Evolutionary conservation across 2,797 vertebrate species (phyloP).

Genomic region (Setipinna tenuifilis): DNA sequence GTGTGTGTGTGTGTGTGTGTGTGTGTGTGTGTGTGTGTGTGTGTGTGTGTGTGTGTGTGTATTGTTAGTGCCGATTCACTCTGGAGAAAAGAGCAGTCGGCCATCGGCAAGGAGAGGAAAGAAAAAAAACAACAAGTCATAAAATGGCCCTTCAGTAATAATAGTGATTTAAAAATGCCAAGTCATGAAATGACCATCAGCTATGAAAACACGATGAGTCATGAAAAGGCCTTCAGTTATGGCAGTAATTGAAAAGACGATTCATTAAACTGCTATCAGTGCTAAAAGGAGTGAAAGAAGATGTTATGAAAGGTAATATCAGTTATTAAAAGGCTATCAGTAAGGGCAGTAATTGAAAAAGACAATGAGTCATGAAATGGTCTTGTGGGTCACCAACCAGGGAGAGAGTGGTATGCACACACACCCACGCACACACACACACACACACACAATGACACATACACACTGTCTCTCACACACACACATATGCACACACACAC

Average conservation of each 20-base stretch:
- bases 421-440: no score
- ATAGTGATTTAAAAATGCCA: no score
- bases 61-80: neutral
- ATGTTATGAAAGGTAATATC: no score
- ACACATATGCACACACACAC: no score
- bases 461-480: no score
- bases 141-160: no score
- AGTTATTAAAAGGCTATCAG: neutral
- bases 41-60: neutral
- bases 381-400: no score
- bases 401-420: no score
- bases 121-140: neutral
- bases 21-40: slow-evolving; percentile 45
- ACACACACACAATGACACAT: no score
- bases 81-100: neutral
- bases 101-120: neutral
- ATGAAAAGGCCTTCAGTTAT: neutral
- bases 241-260: neutral
- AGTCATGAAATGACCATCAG: neutral
- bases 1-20: slow-evolving; percentile 46
- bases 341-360: neutral
- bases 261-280: slow-evolving; percentile 31
- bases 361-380: neutral
- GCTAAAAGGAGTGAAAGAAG: no score
- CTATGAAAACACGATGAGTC: neutral